Evolutionary conservation across 1,140 invertebrate genomes (phyloP).

Genomic region (Caenorhabditis latens): DNA sequence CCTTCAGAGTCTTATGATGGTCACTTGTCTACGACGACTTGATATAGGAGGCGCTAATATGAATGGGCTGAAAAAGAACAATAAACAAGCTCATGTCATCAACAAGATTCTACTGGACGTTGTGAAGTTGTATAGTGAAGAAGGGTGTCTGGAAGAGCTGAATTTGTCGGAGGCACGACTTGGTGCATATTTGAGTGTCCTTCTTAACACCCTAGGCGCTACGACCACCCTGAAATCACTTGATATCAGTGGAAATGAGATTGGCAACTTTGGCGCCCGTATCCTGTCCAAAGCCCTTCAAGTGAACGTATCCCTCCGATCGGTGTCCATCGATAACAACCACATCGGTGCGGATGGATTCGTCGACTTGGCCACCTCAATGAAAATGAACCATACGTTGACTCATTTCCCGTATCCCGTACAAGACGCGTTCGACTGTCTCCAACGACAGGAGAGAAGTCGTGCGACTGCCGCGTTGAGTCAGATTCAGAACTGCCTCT

Average conservation of each 20-base stretch:
- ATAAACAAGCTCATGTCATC: constrained; percentile 70
- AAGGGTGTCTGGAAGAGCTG: constrained; percentile 71
- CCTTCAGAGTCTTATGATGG: constrained; percentile 16
- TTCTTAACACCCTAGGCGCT: constrained; percentile 74
- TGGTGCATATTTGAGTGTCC: constrained; percentile 69
- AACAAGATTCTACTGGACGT: constrained; percentile 70
- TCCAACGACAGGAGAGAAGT: constrained; percentile 64
- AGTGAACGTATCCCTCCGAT: constrained; percentile 70
- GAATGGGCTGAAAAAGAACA: constrained; percentile 58
- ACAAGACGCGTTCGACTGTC: constrained; percentile 70
- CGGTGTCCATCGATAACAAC: constrained; percentile 73
- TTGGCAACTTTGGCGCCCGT: constrained; percentile 73
- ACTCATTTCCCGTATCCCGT: constrained; percentile 68
- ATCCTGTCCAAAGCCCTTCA: constrained; percentile 76
- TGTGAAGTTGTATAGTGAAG: constrained; percentile 73
- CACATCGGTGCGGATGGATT: constrained; percentile 76
- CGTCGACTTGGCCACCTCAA: constrained; percentile 71
- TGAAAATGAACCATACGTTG: constrained; percentile 69
- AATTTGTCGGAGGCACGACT: constrained; percentile 71
- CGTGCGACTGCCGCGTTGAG: constrained; percentile 59
- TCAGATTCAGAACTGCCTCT: constrained; percentile 65
- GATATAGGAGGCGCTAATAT: constrained; percentile 76
- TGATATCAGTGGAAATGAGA: constrained; percentile 75
- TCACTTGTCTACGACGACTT: constrained; percentile 64
- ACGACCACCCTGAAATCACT: constrained; percentile 66